Base-by-base conservation (phyloP, 2,888 invertebrate species). In the Camponotus fellah region DNA sequence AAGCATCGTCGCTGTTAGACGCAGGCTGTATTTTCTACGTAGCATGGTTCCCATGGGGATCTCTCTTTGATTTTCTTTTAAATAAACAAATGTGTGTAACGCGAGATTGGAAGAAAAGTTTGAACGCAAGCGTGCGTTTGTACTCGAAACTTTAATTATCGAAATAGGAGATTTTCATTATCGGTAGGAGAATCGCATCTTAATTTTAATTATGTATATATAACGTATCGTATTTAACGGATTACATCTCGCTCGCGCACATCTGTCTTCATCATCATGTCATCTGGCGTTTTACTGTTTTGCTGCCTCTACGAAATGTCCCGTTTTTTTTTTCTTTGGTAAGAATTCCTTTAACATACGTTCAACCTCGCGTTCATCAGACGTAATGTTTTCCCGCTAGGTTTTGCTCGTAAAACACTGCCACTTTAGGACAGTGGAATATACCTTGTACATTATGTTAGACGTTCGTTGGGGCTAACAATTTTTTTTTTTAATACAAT, bases 1-100 rank as follows among this genome's bases (percentile, higher is more conserved):
- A 82, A 85, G 49, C 66, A 74, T 17, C 34, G n/a, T 43, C 49
- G 17, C 12, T 37, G 17, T 37, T 37, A 72, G 8, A 43, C 32
- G 32, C 9, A 32, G 12, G n/a, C 32, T 62, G 32, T 62, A 62
- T 74, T 74, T 82, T 74, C 58, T 21, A n/a, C 40, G 21, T 26
- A 49, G 34, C 21, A 26, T 26, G 21, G 6, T 8, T 32, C 14
- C n/a, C 43, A 32, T 40, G 60, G 2, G n/a, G 26, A 26, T 26
- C 26, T 34, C 40, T 56, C 65, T 58, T 26, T 68, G 40, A 12
- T 64, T 62, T 81, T 37, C 56, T 26, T 58, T 9, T 9, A 40
- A 72, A 72, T 56, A 3, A 37, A 56, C 26, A 17, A 32, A 68
- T 37, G 21, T 65, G n/a, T 40, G n/a, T 26, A 26, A 26, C 26